These are phyloP conservation scores for Xylocopa sonorina DNA, from an alignment of 1,140 invertebrate genomes.

Conservation along the genomic window DNA sequence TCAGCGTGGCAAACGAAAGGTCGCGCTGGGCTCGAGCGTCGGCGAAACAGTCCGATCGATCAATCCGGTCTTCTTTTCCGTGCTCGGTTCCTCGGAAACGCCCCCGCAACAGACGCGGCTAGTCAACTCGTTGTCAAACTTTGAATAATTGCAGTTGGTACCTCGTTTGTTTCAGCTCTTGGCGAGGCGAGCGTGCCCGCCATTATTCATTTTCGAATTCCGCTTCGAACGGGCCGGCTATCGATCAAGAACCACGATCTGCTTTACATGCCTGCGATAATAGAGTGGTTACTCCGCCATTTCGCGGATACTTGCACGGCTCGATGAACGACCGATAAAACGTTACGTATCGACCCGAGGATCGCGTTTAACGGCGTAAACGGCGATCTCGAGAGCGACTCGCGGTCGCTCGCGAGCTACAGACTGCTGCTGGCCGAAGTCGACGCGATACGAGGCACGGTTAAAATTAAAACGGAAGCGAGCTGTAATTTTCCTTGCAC, in stretches of 20 bases:
- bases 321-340: background rate
- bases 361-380: too few species aligned
- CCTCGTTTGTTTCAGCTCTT: constrained; percentile 7
- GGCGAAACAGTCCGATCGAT: background rate
- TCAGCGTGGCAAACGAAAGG: background rate
- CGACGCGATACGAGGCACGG: background rate
- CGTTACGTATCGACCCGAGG: too few species aligned
- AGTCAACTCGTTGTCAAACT: constrained; percentile 25
- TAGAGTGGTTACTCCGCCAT: constrained; percentile 3
- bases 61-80: background rate
- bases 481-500: background rate
- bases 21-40: background rate
- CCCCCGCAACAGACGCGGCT: background rate
- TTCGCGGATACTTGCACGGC: background rate
- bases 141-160: constrained; percentile 7
- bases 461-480: background rate
- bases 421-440: too few species aligned
- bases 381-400: too few species aligned
- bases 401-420: too few species aligned
- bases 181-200: background rate
- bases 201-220: constrained; percentile 19
- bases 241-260: constrained; percentile 15
- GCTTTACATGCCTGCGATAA: constrained; percentile 13
- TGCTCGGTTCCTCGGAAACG: constrained; percentile 1
- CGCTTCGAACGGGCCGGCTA: background rate